phyloP scores from a whole-genome alignment of 2,888 invertebrate species.

The Altica lythri region DNA sequence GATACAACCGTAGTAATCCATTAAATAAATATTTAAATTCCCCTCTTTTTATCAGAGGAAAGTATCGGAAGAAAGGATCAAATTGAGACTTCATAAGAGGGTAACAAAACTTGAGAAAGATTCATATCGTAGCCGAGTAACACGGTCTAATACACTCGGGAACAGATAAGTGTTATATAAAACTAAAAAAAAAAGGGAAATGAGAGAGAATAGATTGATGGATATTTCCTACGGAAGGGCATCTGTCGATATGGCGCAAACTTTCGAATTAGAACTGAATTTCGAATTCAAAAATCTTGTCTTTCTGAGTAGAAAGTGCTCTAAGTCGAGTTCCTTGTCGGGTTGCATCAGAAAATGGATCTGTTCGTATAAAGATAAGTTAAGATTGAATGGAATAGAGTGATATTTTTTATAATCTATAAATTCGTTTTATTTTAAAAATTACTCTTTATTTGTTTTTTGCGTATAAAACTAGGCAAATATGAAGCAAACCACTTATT shows the following conservation, averaged over 20 bases:
- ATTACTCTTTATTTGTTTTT: too few species aligned
- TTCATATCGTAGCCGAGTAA: not conserved
- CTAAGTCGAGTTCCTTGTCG: slow-evolving; percentile 14
- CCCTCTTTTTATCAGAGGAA: slow-evolving; percentile 1
- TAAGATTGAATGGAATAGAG: too few species aligned
- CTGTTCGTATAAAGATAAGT: too few species aligned
- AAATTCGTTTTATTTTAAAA: too few species aligned
- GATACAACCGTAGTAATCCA: not conserved
- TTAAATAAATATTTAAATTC: slow-evolving; percentile 11
- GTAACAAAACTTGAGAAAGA: slow-evolving; percentile 9
- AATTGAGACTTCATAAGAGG: slow-evolving; percentile 13
- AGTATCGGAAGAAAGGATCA: slow-evolving; percentile 6
- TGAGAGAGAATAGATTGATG: slow-evolving; percentile 17
- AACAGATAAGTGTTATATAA: slow-evolving; percentile 9
- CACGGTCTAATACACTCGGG: not conserved
- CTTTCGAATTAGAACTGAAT: slow-evolving; percentile 5
- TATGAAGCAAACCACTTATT: too few species aligned
- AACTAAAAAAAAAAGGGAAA: slow-evolving; percentile 12
- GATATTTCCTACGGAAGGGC: slow-evolving; percentile 14
- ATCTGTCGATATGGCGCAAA: slow-evolving; percentile 12
- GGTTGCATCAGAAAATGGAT: slow-evolving; percentile 19
- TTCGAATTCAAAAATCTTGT: slow-evolving; percentile 22
- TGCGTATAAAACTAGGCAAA: too few species aligned
- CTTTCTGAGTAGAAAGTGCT: slow-evolving; percentile 6
- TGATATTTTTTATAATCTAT: too few species aligned